phyloP scores from a whole-genome alignment of 2,888 invertebrate genomes.

The Geophilus truncorum region DNA sequence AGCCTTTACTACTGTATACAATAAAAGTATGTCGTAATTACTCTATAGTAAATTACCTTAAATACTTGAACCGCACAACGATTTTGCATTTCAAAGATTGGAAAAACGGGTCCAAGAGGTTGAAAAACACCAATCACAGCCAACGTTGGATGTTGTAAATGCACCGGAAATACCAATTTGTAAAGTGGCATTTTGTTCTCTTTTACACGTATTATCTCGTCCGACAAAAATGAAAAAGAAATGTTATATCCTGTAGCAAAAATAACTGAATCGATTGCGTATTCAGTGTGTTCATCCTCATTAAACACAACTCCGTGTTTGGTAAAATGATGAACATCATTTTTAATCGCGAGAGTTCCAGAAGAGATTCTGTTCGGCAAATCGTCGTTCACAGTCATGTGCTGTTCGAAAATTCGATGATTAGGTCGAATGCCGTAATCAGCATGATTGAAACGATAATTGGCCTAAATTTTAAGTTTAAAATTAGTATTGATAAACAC shows the following conservation, averaged over 20 bases:
- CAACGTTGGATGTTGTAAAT: constrained; percentile 25
- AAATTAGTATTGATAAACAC: neutral
- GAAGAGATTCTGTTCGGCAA: constrained; percentile 48
- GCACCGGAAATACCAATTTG: constrained; percentile 33
- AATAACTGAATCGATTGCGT: constrained; percentile 33
- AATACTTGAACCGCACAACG: constrained; percentile 30
- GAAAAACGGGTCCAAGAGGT: constrained; percentile 32
- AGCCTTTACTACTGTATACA: no score
- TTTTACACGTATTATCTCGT: neutral
- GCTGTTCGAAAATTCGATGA: constrained; percentile 39
- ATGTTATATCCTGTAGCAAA: constrained; percentile 36
- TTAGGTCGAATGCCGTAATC: constrained; percentile 46
- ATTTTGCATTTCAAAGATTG: constrained; percentile 33
- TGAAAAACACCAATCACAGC: constrained; percentile 35
- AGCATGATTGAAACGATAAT: constrained; percentile 45
- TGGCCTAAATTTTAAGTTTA: constrained; percentile 40
- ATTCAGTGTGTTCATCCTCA: constrained; percentile 35
- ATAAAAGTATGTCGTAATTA: no score
- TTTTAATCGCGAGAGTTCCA: constrained; percentile 43
- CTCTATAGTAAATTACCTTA: no score
- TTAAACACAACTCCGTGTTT: constrained; percentile 42
- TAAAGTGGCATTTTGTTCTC: constrained; percentile 31
- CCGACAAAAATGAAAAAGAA: constrained; percentile 29
- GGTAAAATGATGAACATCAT: constrained; percentile 42
- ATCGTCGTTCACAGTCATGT: constrained; percentile 47